These are phyloP conservation scores for Blastobasis adustella DNA, from an alignment of 2,888 invertebrate genomes.

Conservation along the genomic window DNA sequence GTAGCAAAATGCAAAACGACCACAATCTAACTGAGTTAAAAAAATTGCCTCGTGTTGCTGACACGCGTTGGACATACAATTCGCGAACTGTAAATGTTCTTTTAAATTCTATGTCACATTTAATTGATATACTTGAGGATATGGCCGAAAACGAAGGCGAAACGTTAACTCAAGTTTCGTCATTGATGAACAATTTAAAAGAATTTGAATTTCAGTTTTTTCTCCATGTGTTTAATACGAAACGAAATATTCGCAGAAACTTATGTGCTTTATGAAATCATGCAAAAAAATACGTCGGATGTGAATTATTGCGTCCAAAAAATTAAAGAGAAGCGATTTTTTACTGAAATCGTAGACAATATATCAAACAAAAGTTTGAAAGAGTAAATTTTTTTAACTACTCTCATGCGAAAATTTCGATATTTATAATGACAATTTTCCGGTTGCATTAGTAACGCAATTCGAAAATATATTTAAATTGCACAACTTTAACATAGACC, in stretches of 20 bases:
- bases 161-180: slow-evolving; percentile 1
- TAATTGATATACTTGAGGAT: slow-evolving; percentile 4
- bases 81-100: slow-evolving; percentile 10
- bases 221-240: not conserved
- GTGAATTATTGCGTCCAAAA: slow-evolving; percentile 1
- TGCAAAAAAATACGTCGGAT: slow-evolving; percentile 5
- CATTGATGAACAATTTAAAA: not conserved
- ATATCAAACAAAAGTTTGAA: not conserved
- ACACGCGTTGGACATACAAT: slow-evolving; percentile 7
- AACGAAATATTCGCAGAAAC: slow-evolving; percentile 3
- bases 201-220: slow-evolving; percentile 6
- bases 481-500: not conserved
- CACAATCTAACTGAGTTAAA: slow-evolving; percentile 6
- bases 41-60: slow-evolving; percentile 5
- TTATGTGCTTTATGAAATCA: slow-evolving; percentile 1
- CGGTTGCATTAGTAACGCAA: too few species aligned
- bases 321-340: not conserved
- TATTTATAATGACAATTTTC: not conserved
- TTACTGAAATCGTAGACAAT: not conserved
- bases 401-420: not conserved
- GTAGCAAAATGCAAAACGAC: slow-evolving; percentile 14
- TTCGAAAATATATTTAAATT: not conserved
- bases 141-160: slow-evolving; percentile 6
- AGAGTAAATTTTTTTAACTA: not conserved
- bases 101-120: not conserved